These are phyloP conservation scores for Chalcis sispes DNA, from an alignment of 2,888 invertebrate genomes.

Conservation along the genomic window DNA sequence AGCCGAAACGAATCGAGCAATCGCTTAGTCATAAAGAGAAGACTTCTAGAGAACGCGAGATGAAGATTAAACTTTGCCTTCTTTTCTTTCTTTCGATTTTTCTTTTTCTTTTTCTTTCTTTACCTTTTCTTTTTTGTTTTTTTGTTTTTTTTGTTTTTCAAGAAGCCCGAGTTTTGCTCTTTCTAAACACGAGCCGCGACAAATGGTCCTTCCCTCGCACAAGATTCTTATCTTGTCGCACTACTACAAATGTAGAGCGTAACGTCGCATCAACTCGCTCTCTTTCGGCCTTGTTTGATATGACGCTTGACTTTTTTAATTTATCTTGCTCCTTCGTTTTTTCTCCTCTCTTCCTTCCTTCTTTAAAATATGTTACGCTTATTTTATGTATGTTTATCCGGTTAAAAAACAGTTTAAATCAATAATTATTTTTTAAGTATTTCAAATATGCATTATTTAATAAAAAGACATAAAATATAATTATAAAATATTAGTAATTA, in stretches of 20 bases:
- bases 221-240: constrained; percentile 69
- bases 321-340: background rate
- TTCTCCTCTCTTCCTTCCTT: background rate
- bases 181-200: constrained; percentile 63
- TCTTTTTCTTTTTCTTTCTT: constrained; percentile 32
- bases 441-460: too few relatives aligned
- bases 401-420: too few relatives aligned
- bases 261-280: constrained; percentile 27
- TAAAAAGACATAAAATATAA: too few relatives aligned
- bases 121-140: constrained; percentile 20
- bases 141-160: constrained; percentile 39
- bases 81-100: constrained; percentile 32
- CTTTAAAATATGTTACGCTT: background rate
- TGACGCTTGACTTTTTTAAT: background rate
- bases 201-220: constrained; percentile 71
- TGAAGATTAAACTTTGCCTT: constrained; percentile 36
- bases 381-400: too few relatives aligned
- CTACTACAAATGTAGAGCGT: constrained; percentile 44
- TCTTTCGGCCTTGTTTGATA: constrained; percentile 34
- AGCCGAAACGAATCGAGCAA: constrained; percentile 47
- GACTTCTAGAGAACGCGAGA: constrained; percentile 52
- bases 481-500: too few relatives aligned
- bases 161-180: constrained; percentile 49
- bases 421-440: too few relatives aligned
- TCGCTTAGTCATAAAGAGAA: constrained; percentile 54